phyloP scores from a whole-genome alignment of 1,140 invertebrate genomes.

The Chymomyza costata region DNA sequence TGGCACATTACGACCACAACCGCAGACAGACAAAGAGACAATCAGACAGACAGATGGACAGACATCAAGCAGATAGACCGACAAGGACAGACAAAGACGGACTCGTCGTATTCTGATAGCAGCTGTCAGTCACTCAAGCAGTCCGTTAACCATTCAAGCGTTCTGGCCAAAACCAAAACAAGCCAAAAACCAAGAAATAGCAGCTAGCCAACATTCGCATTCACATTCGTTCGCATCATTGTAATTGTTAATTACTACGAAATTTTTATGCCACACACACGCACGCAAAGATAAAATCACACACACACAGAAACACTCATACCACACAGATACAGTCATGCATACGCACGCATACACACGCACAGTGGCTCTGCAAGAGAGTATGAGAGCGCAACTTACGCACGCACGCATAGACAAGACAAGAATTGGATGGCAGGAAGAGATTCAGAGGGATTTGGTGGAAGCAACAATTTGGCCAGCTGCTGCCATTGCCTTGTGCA shows the following conservation, averaged over 20 bases:
- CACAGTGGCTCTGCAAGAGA: no score
- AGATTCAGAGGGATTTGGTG: slow-evolving; percentile 29
- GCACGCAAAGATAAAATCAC: no score
- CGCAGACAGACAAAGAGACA: slow-evolving; percentile 14
- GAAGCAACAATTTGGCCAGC: slow-evolving; percentile 36
- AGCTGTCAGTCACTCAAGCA: slow-evolving; percentile 63
- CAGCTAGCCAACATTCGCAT: slow-evolving; percentile 5
- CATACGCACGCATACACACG: background rate
- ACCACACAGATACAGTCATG: slow-evolving; percentile 10
- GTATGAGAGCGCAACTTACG: no score
- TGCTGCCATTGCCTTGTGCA: slow-evolving; percentile 43
- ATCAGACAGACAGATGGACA: slow-evolving; percentile 1
- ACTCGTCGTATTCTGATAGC: slow-evolving; percentile 44
- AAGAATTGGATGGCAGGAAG: background rate
- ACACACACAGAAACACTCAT: no score
- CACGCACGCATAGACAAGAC: slow-evolving; percentile 37
- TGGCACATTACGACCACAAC: slow-evolving; percentile 13
- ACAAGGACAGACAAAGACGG: slow-evolving; percentile 20
- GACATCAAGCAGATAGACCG: background rate
- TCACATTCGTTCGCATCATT: slow-evolving; percentile 49
- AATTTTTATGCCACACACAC: slow-evolving; percentile 31
- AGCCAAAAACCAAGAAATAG: no score
- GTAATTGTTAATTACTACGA: slow-evolving; percentile 68
- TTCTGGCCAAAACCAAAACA: slow-evolving; percentile 22
- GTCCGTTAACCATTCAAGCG: slow-evolving; percentile 54